phyloP scores from a whole-genome alignment of 2,888 invertebrate genomes.

The Germaria angustata region DNA sequence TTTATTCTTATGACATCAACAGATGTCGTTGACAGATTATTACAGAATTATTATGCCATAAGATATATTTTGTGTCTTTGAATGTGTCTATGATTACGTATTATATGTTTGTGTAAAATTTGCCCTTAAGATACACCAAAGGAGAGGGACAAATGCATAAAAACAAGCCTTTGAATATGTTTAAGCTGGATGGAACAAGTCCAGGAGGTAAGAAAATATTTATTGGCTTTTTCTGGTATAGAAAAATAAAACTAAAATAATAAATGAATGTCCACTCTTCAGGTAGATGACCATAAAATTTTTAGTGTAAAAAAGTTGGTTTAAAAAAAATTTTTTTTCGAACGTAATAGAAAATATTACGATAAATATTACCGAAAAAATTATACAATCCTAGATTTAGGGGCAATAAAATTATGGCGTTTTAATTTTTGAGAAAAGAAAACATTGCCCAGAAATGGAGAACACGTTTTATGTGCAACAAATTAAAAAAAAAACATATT shows the following conservation, averaged over 20 bases:
- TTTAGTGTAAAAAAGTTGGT: not conserved
- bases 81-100: conserved; percentile 16
- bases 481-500: too few species aligned
- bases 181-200: not conserved
- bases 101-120: conserved; percentile 39
- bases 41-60: conserved; percentile 78
- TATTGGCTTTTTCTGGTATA: not conserved
- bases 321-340: too few species aligned
- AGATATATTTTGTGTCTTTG: conserved; percentile 53
- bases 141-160: conserved; percentile 1
- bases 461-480: too few species aligned
- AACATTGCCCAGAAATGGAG: too few species aligned
- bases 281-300: not conserved
- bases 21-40: conserved; percentile 80
- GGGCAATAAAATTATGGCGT: too few species aligned
- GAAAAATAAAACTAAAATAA: not conserved
- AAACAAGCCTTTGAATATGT: not conserved
- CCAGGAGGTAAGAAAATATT: too few species aligned
- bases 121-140: conserved; percentile 3
- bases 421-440: too few species aligned
- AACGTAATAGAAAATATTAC: too few species aligned
- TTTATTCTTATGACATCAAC: conserved; percentile 78
- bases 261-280: conserved; percentile 9
- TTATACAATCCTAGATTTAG: too few species aligned
- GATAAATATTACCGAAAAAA: too few species aligned